Percentiles rank a stretch among this genome's conserved stretches.
These are phyloP conservation scores for Chrysopa pallens DNA, from an alignment of 1,140 invertebrate species.

Conservation along the genomic window DNA sequence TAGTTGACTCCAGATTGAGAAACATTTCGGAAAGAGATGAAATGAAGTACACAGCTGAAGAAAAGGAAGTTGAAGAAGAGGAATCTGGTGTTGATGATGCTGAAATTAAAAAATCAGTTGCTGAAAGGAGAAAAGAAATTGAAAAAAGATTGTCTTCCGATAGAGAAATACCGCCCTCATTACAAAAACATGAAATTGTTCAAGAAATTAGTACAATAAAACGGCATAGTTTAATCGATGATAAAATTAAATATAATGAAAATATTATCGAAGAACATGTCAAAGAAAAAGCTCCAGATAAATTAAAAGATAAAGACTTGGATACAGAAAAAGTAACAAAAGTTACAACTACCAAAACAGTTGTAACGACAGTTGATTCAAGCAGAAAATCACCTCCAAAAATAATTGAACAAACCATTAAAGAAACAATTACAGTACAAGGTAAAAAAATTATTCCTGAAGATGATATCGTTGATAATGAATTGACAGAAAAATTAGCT, in stretches of 20 bases:
- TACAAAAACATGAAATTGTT: constrained; percentile 44
- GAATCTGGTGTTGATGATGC: constrained; percentile 41
- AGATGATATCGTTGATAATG: constrained; percentile 1
- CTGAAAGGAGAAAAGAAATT: constrained; percentile 47
- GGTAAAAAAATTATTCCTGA: constrained; percentile 11
- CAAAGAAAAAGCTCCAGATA: constrained; percentile 19
- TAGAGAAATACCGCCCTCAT: constrained; percentile 41
- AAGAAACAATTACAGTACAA: constrained; percentile 11
- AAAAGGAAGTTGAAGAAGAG: constrained; percentile 38
- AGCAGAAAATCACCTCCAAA: constrained; percentile 3
- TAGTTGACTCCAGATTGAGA: background rate
- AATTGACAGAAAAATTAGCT: constrained; percentile 1
- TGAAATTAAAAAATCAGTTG: constrained; percentile 43
- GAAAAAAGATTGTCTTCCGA: constrained; percentile 44
- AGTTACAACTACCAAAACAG: constrained; percentile 3
- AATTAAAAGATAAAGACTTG: constrained; percentile 23
- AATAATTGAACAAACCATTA: constrained; percentile 1
- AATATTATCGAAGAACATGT: constrained; percentile 18
- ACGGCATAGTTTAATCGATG: constrained; percentile 37
- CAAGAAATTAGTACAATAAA: constrained; percentile 51
- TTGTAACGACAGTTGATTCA: constrained; percentile 4
- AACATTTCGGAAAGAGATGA: constrained; percentile 35
- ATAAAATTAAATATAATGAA: constrained; percentile 34
- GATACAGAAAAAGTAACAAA: constrained; percentile 15
- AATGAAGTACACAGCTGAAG: constrained; percentile 53